Conservation (phyloP, 1,140 invertebrate species). For the Zeugodacus cucurbitae region DNA sequence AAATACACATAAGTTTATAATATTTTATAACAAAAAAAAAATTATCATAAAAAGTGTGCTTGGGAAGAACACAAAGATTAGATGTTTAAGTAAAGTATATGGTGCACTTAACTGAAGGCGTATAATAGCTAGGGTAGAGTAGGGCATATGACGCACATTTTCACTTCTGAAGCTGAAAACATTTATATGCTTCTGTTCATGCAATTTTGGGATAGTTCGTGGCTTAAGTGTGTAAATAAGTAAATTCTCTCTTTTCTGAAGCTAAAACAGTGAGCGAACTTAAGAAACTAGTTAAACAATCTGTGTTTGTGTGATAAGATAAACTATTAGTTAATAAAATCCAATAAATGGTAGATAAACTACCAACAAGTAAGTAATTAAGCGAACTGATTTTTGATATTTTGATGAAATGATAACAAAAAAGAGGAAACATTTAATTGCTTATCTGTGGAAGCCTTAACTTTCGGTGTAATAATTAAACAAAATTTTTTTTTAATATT, state of each 20-base stretch:
- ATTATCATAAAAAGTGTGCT: neutral
- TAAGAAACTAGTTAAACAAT: no score
- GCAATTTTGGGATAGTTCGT: neutral
- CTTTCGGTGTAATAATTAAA: no score
- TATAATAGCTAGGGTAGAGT: neutral
- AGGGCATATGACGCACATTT: conserved; percentile 28
- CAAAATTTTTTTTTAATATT: no score
- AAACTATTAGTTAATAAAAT: no score
- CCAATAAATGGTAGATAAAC: no score
- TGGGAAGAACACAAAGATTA: neutral
- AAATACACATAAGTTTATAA: neutral
- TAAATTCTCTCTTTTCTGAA: neutral
- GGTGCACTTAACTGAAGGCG: neutral
- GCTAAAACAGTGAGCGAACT: neutral
- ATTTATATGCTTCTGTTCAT: neutral
- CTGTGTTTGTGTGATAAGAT: no score
- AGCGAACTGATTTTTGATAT: no score
- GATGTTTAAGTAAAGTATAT: neutral
- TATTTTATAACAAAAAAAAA: neutral
- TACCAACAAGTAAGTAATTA: no score
- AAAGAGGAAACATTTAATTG: no score
- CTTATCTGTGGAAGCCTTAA: no score
- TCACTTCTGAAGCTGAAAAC: neutral
- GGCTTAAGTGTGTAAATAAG: neutral
- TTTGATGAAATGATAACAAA: no score